Conservation (phyloP, 2,113 vertebrate genomes). For the Periophthalmus modestus region DNA sequence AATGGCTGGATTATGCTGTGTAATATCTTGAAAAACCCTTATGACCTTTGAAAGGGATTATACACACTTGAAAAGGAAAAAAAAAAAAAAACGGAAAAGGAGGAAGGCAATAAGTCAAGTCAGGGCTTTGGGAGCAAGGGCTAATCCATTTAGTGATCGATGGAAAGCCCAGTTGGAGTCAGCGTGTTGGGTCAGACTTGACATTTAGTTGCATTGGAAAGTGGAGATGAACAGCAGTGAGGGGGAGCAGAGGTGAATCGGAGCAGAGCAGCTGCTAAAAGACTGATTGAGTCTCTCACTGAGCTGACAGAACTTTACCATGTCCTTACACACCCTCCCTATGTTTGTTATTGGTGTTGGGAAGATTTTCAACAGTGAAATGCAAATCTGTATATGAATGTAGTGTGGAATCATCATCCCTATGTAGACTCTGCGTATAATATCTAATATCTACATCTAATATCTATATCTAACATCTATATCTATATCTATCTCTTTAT, state of each 20-base stretch:
- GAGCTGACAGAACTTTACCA: slow-evolving; percentile 34
- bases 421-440: too few species aligned
- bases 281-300: slow-evolving; percentile 55
- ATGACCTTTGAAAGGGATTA: not conserved
- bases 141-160: slow-evolving; percentile 55
- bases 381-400: not conserved
- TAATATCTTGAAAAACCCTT: not conserved
- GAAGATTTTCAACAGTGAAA: not conserved
- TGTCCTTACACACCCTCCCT: not conserved
- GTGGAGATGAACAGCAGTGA: slow-evolving; percentile 7
- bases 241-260: slow-evolving; percentile 5
- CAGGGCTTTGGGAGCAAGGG: not conserved
- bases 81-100: not conserved
- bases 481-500: too few species aligned
- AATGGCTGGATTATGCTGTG: slow-evolving; percentile 12
- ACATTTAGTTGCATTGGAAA: slow-evolving; percentile 49
- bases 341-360: not conserved
- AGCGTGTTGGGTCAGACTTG: slow-evolving; percentile 51
- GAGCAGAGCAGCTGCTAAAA: slow-evolving; percentile 25
- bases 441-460: too few species aligned
- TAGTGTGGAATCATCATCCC: too few species aligned
- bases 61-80: not conserved
- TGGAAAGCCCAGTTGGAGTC: slow-evolving; percentile 23
- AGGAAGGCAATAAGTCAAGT: slow-evolving; percentile 35
- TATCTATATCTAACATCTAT: too few species aligned